phyloP scores from a whole-genome alignment of 2,888 invertebrate genomes.

The Clitarchus hookeri region DNA sequence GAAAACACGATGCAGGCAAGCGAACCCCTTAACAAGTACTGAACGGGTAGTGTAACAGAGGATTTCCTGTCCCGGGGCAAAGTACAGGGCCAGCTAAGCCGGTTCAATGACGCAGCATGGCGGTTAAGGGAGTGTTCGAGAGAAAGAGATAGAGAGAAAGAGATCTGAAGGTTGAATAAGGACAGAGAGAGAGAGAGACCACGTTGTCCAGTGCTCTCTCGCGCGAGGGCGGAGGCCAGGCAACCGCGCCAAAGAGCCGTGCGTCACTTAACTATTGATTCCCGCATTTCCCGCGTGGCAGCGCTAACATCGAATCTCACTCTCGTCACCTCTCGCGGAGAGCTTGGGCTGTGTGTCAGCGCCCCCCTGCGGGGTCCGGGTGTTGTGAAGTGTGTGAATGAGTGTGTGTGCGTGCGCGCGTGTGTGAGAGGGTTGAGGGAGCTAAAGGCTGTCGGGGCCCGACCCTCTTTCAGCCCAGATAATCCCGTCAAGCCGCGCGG shows the following conservation, averaged over 20 bases:
- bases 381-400: too few species aligned
- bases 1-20: too few species aligned
- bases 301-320: conserved; percentile 38
- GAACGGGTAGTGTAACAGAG: not conserved
- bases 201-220: not conserved
- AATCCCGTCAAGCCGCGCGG: not conserved
- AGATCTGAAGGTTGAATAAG: too few species aligned
- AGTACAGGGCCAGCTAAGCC: not conserved
- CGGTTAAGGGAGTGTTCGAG: not conserved
- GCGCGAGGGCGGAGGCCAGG: not conserved
- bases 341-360: not conserved
- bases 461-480: not conserved
- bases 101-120: not conserved
- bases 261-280: conserved; percentile 38
- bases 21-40: not conserved
- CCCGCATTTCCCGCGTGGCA: conserved; percentile 35
- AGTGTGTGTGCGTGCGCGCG: too few species aligned
- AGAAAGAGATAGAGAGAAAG: not conserved
- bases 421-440: too few species aligned
- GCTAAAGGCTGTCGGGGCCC: not conserved
- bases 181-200: not conserved
- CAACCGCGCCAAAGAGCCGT: conserved; percentile 21
- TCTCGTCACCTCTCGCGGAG: conserved; percentile 21
- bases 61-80: not conserved
- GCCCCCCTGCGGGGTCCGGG: too few species aligned